Base-by-base conservation (phyloP, 2,888 invertebrate species). In the Omphaloscelis lunosa region DNA sequence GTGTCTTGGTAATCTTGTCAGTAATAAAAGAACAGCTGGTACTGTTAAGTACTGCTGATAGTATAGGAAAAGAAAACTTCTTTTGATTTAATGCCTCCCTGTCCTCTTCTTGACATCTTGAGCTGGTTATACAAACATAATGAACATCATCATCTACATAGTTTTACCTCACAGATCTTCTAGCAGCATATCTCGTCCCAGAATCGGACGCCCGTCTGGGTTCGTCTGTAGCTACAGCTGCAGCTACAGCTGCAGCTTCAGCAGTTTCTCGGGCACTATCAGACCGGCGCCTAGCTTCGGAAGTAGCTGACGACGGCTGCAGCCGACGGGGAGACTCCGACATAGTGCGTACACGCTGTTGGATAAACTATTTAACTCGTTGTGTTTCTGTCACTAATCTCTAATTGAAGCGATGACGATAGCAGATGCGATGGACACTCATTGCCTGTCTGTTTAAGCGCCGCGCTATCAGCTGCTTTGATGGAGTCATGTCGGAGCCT, bases 301-400 rank as follows among this genome's bases (percentile, higher is more conserved):
- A 90, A 51, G 92, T 88, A 6, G 90, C 89, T 4, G 91, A 82
- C 0, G 93, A 89, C 0, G 95, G 94, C 72, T 93, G 94, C 75
- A 95, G 91, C 7, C 96, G 95, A 0, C 96, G 94, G 0, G 96
- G 96, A 61, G 94, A 94, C 89, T 96, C 96, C 79, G 96, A 93
- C 92, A 94, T 91, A 4, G 95, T 96, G 34, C 95, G 95, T 12
- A 94, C 94, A 34, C 96, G 94, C 95, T 96, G 90, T 83, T 83
- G 86, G 76, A 86, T 80, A 86, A 87, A 86, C 87, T 83, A 72
- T 81, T 82, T 79, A 69, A 83, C 77, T 83, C 69, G 89, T 62
- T 68, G 77, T 78, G 84, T 75, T 86, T 84, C 86, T 68, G 79
- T 79, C 56, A 65, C 48, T 72, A 20, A 45, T 66, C 51, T 29